Base-by-base conservation (phyloP, 2,888 invertebrate genomes). In the Rhingia campestris region DNA sequence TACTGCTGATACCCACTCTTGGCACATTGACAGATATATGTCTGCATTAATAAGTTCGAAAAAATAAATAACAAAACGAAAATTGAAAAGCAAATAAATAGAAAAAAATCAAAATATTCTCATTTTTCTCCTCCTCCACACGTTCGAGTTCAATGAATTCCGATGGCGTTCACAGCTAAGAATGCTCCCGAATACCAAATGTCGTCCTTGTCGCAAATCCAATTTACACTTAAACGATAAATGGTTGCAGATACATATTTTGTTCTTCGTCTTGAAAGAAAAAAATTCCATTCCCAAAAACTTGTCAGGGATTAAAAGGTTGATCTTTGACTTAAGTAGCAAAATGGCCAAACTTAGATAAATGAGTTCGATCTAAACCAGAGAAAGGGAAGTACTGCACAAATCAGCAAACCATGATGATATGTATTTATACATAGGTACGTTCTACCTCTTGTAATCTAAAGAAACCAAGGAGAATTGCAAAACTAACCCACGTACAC, bases 151-250 rank as follows among this genome's bases (percentile, higher is more conserved):
- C 82, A 79, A 82, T 79, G 79, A 69, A 79, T 74, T 79, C 54
- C 49, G 45, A 9, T 10, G 41, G 32, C 61, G 61, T 72, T 76
- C 14, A 12, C 64, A 32, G n/a, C 3, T 14, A 69, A 33, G 61
- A 61, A 64, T 72, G 66, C 54, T 61, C 59, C 47, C 66, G 73
- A 73, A 79, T 69, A 67, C 49, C 37, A 76, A 81, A 81, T 54
- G 45, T 56, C 61, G 56, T 54, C 39, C 37, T 76, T 35, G 39
- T 79, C 73, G 58, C 63, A 82, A 82, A 82, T 82, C 84, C 80
- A 84, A 84, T 84, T 84, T 84, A 84, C 84, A 84, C 80, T 84
- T 84, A 84, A 84, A 74, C 84, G 84, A 84, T 84, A 80, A 84
- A 84, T 80, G 84, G 75, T 70, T 74, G 51, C 43, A 84, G 74